These are phyloP conservation scores for Bombylius discolor DNA, from an alignment of 2,888 invertebrate genomes.

Conservation along the genomic window DNA sequence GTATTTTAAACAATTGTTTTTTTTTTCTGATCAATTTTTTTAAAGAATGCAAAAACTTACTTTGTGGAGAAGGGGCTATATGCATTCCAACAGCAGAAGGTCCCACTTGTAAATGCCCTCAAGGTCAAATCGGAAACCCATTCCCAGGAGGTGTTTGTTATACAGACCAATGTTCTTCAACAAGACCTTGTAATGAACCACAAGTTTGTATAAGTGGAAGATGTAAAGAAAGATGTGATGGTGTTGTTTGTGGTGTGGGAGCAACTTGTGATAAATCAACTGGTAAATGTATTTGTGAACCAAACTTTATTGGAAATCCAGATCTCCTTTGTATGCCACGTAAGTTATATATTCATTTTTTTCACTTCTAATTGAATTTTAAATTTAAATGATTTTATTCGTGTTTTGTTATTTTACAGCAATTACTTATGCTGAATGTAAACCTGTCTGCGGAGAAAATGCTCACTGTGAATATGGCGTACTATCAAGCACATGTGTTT, in stretches of 20 bases:
- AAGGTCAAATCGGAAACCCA: constrained; percentile 78
- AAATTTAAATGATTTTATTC: too few relatives aligned
- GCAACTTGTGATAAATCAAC: constrained; percentile 69
- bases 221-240: constrained; percentile 79
- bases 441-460: constrained; percentile 66
- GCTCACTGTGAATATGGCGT: constrained; percentile 76
- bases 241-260: constrained; percentile 75
- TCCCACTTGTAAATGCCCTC: constrained; percentile 77
- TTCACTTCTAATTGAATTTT: not conserved
- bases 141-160: constrained; percentile 80
- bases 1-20: not conserved
- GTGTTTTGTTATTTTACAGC: constrained; percentile 41
- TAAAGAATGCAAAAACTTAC: constrained; percentile 38
- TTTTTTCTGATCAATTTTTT: not conserved
- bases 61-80: constrained; percentile 70
- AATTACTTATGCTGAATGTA: constrained; percentile 61
- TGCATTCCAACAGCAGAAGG: constrained; percentile 75
- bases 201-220: constrained; percentile 75
- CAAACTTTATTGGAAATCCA: constrained; percentile 79
- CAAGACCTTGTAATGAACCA: constrained; percentile 62
- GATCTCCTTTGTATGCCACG: constrained; percentile 83
- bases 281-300: constrained; percentile 76
- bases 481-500: constrained; percentile 61
- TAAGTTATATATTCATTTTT: constrained; percentile 40
- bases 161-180: constrained; percentile 67